phyloP scores from a whole-genome alignment of 2,113 vertebrate genomes.

The Typhlomys cinereus region DNA sequence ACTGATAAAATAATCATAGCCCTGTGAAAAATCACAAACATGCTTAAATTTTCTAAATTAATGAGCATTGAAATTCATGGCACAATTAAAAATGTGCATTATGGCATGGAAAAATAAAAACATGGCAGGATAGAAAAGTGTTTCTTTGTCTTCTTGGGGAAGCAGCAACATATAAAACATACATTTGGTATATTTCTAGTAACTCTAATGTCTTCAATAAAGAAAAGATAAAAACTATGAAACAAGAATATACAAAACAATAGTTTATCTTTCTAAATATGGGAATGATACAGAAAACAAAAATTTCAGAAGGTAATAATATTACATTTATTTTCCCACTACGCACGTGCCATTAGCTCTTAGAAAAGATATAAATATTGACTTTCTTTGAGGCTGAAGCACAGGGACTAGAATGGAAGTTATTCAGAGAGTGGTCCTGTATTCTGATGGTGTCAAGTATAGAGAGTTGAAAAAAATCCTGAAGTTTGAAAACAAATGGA shows the following conservation, averaged over 20 bases:
- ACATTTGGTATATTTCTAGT: slow-evolving; percentile 9
- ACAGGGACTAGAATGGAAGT: neutral
- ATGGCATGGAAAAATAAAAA: slow-evolving; percentile 58
- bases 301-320: neutral
- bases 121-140: neutral
- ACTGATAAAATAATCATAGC: slow-evolving; percentile 48
- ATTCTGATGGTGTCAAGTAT: slow-evolving; percentile 6
- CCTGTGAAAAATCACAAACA: slow-evolving; percentile 54
- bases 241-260: slow-evolving; percentile 38
- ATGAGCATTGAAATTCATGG: slow-evolving; percentile 57
- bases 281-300: neutral
- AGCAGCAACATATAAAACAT: slow-evolving; percentile 48
- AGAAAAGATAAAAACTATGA: slow-evolving; percentile 30
- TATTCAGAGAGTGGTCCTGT: neutral
- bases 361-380: slow-evolving; percentile 53
- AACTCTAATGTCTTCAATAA: slow-evolving; percentile 46
- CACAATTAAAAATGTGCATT: slow-evolving; percentile 66
- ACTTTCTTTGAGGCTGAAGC: slow-evolving; percentile 20
- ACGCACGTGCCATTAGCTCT: slow-evolving; percentile 15
- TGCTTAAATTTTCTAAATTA: slow-evolving; percentile 54
- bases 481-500: slow-evolving; percentile 28
- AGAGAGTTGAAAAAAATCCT: slow-evolving; percentile 51
- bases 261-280: slow-evolving; percentile 18
- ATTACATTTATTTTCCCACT: neutral
- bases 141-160: slow-evolving; percentile 48